Base-by-base conservation (phyloP, 1,140 invertebrate genomes). In the Drosophila asahinai region DNA sequence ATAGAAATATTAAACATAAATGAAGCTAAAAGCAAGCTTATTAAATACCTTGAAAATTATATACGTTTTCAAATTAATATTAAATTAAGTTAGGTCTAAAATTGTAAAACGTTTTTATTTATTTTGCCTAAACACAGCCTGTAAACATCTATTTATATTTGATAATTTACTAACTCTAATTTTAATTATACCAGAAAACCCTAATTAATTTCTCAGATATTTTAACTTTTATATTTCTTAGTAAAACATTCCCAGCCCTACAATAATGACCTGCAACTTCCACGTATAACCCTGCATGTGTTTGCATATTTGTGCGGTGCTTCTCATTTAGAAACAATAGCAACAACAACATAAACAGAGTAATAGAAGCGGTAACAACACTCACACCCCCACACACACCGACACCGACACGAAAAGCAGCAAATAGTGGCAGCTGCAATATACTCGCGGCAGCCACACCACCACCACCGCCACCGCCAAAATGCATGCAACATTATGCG, bases 401-500 rank as follows among this genome's bases (percentile, higher is more conserved):
- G 54, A 61, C 42, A 77, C 22, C 22, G 15, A 51, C 52, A 38
- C 19, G 54, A 25, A 58, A 43, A 49, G 43, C 62, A 59, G 47
- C 76, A 77, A 61, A 61, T 63, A 68, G 70, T 64, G 81, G 61
- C 83, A 87, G 77, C 80, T 87, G 83, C 83, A 79, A 79, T 70
- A 78, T 70, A 73, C 45, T 75, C 60, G 81, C 61, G 72, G 77
- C 83, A 25, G 5, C 60, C 42, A 51, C 51, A n/a, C 38, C 67
- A 47, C 11, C 9, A 40, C 58, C 33, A 42, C 54, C 49, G 22
- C 19, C 33, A 12, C n/a, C 51, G 5, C 58, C 73, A 58, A 86
- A 89, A 80, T 90, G 82, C 68, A 90, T 90, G 86, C 86, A 79
- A 90, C 81, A 90, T 90, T 90, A 90, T 90, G 86, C 86, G 79